Base-by-base conservation (phyloP, 2,113 vertebrate genomes). In the Caranx ignobilis region DNA sequence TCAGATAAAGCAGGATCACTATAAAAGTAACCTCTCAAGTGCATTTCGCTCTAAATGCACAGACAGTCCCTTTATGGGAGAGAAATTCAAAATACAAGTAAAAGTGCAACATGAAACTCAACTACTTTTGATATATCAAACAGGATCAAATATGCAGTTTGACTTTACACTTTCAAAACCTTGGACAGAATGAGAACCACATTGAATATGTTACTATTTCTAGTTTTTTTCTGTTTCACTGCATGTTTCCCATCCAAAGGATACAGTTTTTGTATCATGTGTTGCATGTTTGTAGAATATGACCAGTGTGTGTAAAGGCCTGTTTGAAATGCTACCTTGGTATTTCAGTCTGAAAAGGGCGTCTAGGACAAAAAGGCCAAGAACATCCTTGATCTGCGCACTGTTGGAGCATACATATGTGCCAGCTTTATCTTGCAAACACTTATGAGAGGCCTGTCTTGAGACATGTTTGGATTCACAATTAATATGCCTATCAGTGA, bases 331-430 rank as follows among this genome's bases (percentile, higher is more conserved):
- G 81, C 63, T 68, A 56, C 73, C 48, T 62, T 81, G 73, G 67
- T 83, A 85, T 84, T 86, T 85, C 52, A 47, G 69, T 47, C 55
- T 77, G 70, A 83, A 88, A 84, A 79, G 83, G 68, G 31, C 21
- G 9, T 73, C 57, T 18, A 57, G 52, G 54, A 75, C 61, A 82
- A 62, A 82, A 73, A 86, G 77, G 75, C 32, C 56, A 84, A 5
- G 4, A 18, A 54, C 31, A 18, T 66, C 55, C 26, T 26, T 7
- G 45, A 9, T 55, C 69, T 69, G 66, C 56, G 16, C n/a, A 61
- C 71, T 0, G 3, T 71, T 37, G 1, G 32, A 60, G 45, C 54
- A 55, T 71, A 54, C 18, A 6, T 52, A 32, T 67, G 35, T 57
- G 54, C 26, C 31, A 10, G 6, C 52, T 69, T 39, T 45, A 47